phyloP scores from a whole-genome alignment of 2,888 invertebrate genomes.

The Heliconius charithonia region DNA sequence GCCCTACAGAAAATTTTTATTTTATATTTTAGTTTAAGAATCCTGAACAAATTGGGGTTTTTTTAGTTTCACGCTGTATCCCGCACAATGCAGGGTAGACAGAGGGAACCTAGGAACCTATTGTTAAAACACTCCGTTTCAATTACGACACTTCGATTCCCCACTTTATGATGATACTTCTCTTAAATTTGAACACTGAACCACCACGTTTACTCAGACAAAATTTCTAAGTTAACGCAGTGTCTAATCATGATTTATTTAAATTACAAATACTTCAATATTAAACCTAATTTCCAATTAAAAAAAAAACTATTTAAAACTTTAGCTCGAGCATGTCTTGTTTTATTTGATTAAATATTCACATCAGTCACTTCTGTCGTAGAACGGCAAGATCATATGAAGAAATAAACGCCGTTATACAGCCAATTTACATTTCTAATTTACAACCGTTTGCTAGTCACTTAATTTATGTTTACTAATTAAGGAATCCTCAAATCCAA shows the following conservation, averaged over 20 bases:
- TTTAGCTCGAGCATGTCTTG: not conserved
- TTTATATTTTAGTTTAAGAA: not conserved
- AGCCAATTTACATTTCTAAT: constrained; percentile 40
- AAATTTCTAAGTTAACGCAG: no score
- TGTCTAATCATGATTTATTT: no score
- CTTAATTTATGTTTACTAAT: constrained; percentile 42
- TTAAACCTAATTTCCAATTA: not conserved
- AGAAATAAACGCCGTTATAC: constrained; percentile 32
- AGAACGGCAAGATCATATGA: constrained; percentile 21
- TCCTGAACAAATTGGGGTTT: not conserved
- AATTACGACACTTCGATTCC: no score
- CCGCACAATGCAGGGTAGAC: no score
- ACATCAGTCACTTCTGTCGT: constrained; percentile 14
- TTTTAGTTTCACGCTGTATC: no score
- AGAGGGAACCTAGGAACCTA: no score
- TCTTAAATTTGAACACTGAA: no score
- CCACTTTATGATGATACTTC: not conserved
- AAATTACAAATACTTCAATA: not conserved
- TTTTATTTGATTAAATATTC: constrained; percentile 16
- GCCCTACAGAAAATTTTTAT: not conserved
- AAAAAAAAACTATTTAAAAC: constrained; percentile 1
- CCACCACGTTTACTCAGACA: no score
- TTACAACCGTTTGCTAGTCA: constrained; percentile 34
- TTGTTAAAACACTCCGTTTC: no score
- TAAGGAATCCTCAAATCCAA: constrained; percentile 26